Evolutionary conservation across 2,888 invertebrate genomes (phyloP).

Genomic region (Mystacides longicornis): DNA sequence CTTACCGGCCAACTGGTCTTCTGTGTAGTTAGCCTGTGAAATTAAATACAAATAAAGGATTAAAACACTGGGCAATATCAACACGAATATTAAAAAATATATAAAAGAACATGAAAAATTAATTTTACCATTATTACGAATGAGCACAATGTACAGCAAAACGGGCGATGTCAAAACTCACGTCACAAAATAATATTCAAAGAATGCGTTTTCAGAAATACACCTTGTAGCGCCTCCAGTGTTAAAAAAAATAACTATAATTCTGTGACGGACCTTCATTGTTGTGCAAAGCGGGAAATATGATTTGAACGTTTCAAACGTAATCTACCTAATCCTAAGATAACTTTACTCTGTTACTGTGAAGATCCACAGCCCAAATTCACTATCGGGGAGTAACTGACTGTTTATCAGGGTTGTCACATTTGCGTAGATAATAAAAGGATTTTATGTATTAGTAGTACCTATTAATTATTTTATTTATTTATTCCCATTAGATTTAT

Average conservation of each 20-base stretch:
- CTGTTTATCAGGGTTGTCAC: too few relatives aligned
- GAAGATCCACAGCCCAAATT: too few relatives aligned
- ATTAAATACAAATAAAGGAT: slow-evolving; percentile 14
- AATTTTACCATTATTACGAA: slow-evolving; percentile 18
- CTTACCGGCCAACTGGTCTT: slow-evolving; percentile 90
- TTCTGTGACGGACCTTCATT: too few relatives aligned
- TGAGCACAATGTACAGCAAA: background rate
- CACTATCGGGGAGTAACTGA: too few relatives aligned
- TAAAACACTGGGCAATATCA: background rate
- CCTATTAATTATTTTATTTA: too few relatives aligned
- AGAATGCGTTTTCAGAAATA: slow-evolving; percentile 9
- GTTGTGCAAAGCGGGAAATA: too few relatives aligned
- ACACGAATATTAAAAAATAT: slow-evolving; percentile 5
- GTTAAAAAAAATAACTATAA: background rate
- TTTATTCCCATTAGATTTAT: too few relatives aligned
- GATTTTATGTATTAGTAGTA: too few relatives aligned
- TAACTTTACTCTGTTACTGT: too few relatives aligned
- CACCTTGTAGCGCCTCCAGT: slow-evolving; percentile 8
- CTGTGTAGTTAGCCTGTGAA: slow-evolving; percentile 76
- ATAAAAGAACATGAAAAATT: slow-evolving; percentile 3
- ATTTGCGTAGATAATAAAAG: too few relatives aligned
- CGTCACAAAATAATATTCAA: slow-evolving; percentile 24
- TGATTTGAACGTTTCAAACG: too few relatives aligned
- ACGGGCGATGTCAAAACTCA: slow-evolving; percentile 26
- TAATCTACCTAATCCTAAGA: too few relatives aligned